These are phyloP conservation scores for Diachasma alloeum DNA, from an alignment of 1,140 invertebrate species.

Conservation along the genomic window DNA sequence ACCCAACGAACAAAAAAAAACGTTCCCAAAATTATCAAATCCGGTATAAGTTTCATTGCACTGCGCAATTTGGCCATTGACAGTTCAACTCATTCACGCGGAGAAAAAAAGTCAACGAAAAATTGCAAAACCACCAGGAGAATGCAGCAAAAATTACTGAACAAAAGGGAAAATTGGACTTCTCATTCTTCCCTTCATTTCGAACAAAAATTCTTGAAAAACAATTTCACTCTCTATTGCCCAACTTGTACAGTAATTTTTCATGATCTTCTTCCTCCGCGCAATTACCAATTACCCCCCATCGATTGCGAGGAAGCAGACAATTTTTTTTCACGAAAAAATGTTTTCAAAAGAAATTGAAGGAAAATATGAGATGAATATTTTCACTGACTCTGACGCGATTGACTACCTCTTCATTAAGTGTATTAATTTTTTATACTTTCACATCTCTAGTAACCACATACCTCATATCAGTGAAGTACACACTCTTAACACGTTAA, in stretches of 20 bases:
- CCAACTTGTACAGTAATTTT: too few relatives aligned
- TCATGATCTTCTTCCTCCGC: too few relatives aligned
- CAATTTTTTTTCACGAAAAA: background rate
- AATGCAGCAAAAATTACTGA: too few relatives aligned
- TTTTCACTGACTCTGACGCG: constrained; percentile 45
- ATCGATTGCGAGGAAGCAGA: background rate
- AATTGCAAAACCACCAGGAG: too few relatives aligned
- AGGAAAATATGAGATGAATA: background rate
- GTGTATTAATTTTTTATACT: constrained; percentile 64
- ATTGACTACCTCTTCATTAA: constrained; percentile 61
- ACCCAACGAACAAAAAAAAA: background rate
- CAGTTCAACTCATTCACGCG: background rate
- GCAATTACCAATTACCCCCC: background rate
- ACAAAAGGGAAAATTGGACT: background rate
- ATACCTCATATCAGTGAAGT: constrained; percentile 61
- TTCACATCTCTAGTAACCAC: constrained; percentile 64
- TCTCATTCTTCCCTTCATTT: background rate
- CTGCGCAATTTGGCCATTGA: background rate
- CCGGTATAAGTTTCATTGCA: background rate
- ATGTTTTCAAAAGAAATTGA: background rate
- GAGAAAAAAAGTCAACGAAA: too few relatives aligned
- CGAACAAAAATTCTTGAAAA: too few relatives aligned
- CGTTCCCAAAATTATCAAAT: background rate
- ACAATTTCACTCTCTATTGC: too few relatives aligned
- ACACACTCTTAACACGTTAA: constrained; percentile 44